Base-by-base conservation (phyloP, 2,888 invertebrate species). In the Griposia aprilina region DNA sequence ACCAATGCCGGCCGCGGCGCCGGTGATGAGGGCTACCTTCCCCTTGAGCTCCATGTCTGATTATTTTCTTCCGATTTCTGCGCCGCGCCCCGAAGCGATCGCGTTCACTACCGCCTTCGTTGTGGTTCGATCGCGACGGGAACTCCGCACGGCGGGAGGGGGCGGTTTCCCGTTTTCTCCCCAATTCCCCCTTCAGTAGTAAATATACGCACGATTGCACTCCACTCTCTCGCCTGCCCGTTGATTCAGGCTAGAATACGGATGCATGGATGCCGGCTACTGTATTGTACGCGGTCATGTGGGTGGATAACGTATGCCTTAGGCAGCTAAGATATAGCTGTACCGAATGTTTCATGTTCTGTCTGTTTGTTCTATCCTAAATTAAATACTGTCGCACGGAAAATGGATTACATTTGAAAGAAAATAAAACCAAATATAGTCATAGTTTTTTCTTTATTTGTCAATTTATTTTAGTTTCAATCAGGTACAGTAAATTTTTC, bases 1-100 rank as follows among this genome's bases (percentile, higher is more conserved):
- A 2, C 98, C 98, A 87, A 98, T 97, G 76, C 98, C 98, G 71
- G 98, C 97, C 26, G 98, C 98, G 70, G 98, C 98, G 55, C 98
- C 98, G 48, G 98, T 98, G 76, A 98, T 97, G 82, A 98, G 94
- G 66, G 97, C 98, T 79, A 98, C 98, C 94, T 98, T 98, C 85
- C 98, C 98, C 94, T 98, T 98, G 84, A 98, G 94, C 92, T 98
- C 98, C 98, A 98, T 98, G 74, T 86, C 65, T 89, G 84, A 90
- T 86, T 90, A 88, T 89, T 90, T 90, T 85, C 85, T 89, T 80
- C 87, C 88, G 84, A 87, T 67, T 85, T 23, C 81, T 91, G 88
- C 90, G 90, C 93, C 94, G 93, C 94, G 93, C 93, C 94, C 91
- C 82, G 83, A 84, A 92, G 93, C 93, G 92, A 90, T 90, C 90